phyloP scores from a whole-genome alignment of 2,888 invertebrate species.

The Acanthoscelides obtectus region DNA sequence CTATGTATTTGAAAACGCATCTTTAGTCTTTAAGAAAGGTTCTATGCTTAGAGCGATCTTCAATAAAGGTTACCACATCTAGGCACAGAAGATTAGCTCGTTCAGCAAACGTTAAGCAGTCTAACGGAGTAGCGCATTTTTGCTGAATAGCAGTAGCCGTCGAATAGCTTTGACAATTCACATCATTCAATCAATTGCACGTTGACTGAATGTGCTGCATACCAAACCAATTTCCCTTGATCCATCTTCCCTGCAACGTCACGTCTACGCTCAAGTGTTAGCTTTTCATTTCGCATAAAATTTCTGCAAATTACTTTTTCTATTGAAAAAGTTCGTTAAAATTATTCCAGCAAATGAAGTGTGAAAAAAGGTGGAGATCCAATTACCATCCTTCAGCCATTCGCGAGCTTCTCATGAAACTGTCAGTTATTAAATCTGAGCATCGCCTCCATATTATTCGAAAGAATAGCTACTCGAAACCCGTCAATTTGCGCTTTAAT shows the following conservation, averaged over 20 bases:
- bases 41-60: too few relatives aligned
- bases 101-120: too few relatives aligned
- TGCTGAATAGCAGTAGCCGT: too few relatives aligned
- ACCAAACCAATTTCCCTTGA: not conserved
- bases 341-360: not conserved
- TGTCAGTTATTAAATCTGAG: not conserved
- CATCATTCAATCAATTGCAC: too few relatives aligned
- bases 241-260: not conserved
- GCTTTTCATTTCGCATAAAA: not conserved
- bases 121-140: too few relatives aligned
- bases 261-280: not conserved
- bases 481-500: conserved; percentile 41
- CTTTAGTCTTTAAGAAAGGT: too few relatives aligned
- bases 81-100: too few relatives aligned
- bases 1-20: too few relatives aligned
- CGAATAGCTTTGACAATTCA: too few relatives aligned
- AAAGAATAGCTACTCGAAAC: conserved; percentile 36
- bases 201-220: too few relatives aligned
- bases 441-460: conserved; percentile 11
- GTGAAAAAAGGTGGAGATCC: not conserved
- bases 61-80: too few relatives aligned
- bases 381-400: not conserved
- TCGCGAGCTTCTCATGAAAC: not conserved
- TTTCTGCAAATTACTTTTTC: not conserved
- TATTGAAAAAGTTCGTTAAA: not conserved